Percentiles rank a stretch among this genome's conserved stretches.
Evolutionary conservation across 2,113 vertebrate species (phyloP).

Genomic region (Rhea pennata): DNA sequence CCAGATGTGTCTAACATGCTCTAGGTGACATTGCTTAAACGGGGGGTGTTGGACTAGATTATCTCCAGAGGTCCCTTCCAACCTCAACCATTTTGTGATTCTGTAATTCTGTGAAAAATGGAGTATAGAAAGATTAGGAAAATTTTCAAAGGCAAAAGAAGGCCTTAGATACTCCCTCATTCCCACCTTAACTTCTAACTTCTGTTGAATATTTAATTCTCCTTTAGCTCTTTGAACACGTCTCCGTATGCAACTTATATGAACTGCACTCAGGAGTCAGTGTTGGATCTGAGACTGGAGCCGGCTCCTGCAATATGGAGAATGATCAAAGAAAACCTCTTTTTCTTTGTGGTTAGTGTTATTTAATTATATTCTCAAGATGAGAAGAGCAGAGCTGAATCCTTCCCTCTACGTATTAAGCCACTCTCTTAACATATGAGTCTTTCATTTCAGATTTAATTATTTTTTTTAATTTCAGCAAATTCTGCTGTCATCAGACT

Average conservation of each 20-base stretch:
- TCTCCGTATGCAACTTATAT: accelerated
- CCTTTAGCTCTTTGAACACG: accelerated
- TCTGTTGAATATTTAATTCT: not conserved
- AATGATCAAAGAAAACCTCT: not conserved
- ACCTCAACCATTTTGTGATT: too few relatives aligned
- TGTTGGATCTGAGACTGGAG: not conserved
- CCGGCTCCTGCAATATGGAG: accelerated
- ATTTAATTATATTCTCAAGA: not conserved
- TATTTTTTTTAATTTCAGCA: not conserved
- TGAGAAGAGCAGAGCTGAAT: not conserved
- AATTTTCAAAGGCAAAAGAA: not conserved
- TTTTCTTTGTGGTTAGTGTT: not conserved
- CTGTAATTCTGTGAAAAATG: too few relatives aligned
- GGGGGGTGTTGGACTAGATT: too few relatives aligned
- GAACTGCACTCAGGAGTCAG: not conserved
- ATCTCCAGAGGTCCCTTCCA: too few relatives aligned
- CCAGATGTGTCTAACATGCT: too few relatives aligned
- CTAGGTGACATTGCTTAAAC: too few relatives aligned
- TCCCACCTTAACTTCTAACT: not conserved
- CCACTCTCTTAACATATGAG: not conserved
- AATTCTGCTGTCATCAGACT: not conserved
- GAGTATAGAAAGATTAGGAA: not conserved
- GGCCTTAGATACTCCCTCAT: too few relatives aligned
- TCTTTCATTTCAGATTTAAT: not conserved
- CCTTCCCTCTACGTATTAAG: not conserved